Evolutionary conservation across 2,113 vertebrate species (phyloP), one percentile per base, ranked within the genome.

Genomic region (Sinocyclocheilus grahami): DNA sequence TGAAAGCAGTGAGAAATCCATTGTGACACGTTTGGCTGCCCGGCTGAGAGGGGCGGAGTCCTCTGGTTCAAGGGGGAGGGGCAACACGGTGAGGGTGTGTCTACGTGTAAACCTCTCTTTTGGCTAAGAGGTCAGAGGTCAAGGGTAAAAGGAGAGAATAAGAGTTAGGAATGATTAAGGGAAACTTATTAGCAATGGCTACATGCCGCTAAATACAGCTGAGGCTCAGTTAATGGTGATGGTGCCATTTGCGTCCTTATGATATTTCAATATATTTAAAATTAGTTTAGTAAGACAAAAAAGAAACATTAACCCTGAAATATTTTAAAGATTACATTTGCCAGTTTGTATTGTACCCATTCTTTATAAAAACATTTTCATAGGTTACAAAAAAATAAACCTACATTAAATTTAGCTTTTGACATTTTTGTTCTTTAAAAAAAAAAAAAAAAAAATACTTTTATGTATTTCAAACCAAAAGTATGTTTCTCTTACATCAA

Each of bases 1-100:
- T 7, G 94, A 94, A 79, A 99, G 95, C 77, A 97, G 92, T 82
- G 97, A 98, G 92, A 99, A 98, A 91, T 98, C 97, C 97, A 98
- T 91, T 80, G 97, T 98, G 94, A 95, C 92, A 77, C 96, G 95
- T 88, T 96, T 96, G 90, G 92, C 92, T 75, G 91, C 94, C 85
- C 92, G 95, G 92, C 91, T 91, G 85, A 90, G 86, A 60, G 63
- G 94, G 91, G 81, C 86, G 86, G 85, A 87, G 85, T 95, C 95
- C 77, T 95, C 95, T 6, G 94, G 93, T 82, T 94, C 94, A 88
- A 88, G 90, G 0, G 91, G 91, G 87, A 94, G 89, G 86, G 84
- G 94, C 76, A 96, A 83, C 86, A 96, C 92, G 30, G 95, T 95
- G 90, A 97, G 93, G 4, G 97, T 97, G 93, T 98, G 96, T 92